Base-by-base conservation (phyloP, 2,797 vertebrate genomes). In the Parambassis ranga region DNA sequence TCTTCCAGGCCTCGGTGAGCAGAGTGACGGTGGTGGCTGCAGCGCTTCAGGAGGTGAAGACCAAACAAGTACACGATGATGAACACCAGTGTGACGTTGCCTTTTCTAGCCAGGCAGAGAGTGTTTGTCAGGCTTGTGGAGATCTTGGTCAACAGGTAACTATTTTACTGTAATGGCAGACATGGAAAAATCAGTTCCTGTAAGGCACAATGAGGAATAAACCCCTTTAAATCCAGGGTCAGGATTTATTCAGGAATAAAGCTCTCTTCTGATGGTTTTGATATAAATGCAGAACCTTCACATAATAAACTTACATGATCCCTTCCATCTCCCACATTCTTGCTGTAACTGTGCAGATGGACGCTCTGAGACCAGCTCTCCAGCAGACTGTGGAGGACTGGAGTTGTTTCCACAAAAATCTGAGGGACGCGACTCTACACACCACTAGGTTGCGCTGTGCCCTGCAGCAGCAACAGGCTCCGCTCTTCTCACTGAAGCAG, bases 1-100 rank as follows among this genome's bases (percentile, higher is more conserved):
- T 49, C 61, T 68, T 49, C 6, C 56, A 97, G 96, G 90, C 86
- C n/a, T 66, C 88, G 20, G 90, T 89, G 80, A 83, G 90, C 71
- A 89, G 89, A 55, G 87, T 93, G n/a, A 50, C 55, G 7, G 10
- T 85, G 61, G 93, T 91, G 70, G 87, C 82, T 7, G 79, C 73
- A 69, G 82, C 75, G 27, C 55, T 96, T 35, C 90, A 90, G 65
- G 87, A 92, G 50, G 14, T 96, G 72, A 91, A 82, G 53, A 38
- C 72, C 23, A 77, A 57, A 39, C 59, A 14, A 3, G 52, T 81
- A 15, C 37, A 66, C 6, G 56, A 7, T 0, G 83, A 77, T 24
- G 53, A 75, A 27, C 75, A 59, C 27, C 66, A 62, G 0, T 75
- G 73, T 46, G 87, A 92, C 50, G 6, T 62, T 4, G 27, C 28